Conservation (phyloP, 2,888 invertebrate species). For the Drosophila recens region DNA sequence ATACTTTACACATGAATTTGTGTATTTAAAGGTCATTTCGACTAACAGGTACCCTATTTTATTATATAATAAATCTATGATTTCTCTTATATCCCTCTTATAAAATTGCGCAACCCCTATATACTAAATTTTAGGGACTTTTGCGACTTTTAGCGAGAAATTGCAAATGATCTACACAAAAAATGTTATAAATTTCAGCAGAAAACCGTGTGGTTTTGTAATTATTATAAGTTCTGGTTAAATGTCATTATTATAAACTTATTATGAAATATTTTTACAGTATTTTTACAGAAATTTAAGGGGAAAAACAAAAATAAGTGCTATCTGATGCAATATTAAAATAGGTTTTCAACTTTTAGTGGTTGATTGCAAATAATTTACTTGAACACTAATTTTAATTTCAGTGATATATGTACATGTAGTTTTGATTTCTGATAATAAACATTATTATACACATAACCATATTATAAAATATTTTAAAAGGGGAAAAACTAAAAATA, state of each 20-base stretch:
- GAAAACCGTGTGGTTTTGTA: slow-evolving; percentile 8
- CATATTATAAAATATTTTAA: too few relatives aligned
- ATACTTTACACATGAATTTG: too few relatives aligned
- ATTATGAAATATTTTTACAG: background rate
- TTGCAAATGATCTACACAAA: slow-evolving; percentile 6
- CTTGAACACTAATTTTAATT: too few relatives aligned
- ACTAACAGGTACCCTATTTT: slow-evolving; percentile 15
- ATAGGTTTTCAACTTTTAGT: too few relatives aligned
- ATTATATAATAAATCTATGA: background rate
- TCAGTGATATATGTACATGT: too few relatives aligned
- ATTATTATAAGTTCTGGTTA: slow-evolving; percentile 8
- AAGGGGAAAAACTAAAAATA: background rate
- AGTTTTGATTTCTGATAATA: too few relatives aligned
- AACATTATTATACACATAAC: too few relatives aligned
- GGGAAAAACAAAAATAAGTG: background rate
- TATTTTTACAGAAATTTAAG: background rate
- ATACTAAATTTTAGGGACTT: too few relatives aligned
- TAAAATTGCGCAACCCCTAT: too few relatives aligned
- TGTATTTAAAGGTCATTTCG: background rate
- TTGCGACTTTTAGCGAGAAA: background rate
- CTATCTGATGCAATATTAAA: too few relatives aligned
- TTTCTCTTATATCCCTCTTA: background rate
- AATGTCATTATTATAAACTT: background rate
- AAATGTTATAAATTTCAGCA: background rate
- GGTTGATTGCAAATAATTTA: too few relatives aligned